These are phyloP conservation scores for Folsomia candida DNA, from an alignment of 2,888 invertebrate genomes.

Conservation along the genomic window DNA sequence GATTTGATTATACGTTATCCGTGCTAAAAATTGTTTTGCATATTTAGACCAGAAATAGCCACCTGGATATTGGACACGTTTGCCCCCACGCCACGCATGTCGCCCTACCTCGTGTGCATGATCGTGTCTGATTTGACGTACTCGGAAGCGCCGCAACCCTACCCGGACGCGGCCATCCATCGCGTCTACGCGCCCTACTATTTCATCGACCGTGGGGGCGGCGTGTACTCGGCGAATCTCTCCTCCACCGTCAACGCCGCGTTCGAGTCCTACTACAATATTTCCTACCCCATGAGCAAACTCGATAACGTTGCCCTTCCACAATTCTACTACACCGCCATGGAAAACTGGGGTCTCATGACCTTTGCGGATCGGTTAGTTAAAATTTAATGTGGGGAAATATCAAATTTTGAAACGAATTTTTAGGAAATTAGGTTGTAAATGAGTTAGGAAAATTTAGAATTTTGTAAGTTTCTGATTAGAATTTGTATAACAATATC, in stretches of 20 bases:
- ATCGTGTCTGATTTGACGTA: slow-evolving; percentile 80
- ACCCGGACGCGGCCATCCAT: slow-evolving; percentile 12
- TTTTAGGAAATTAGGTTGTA: no score
- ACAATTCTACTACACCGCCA: slow-evolving; percentile 37
- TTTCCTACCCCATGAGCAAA: slow-evolving; percentile 64
- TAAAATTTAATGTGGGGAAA: no score
- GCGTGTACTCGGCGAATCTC: slow-evolving; percentile 35
- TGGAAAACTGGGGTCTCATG: slow-evolving; percentile 29
- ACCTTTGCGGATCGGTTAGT: background rate
- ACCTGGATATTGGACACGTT: slow-evolving; percentile 69
- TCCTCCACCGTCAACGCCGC: slow-evolving; percentile 65
- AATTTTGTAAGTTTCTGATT: background rate
- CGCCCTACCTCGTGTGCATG: slow-evolving; percentile 87
- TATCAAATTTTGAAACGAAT: no score
- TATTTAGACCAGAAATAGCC: slow-evolving; percentile 31
- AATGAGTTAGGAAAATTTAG: no score
- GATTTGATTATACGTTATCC: no score
- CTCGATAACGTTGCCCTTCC: slow-evolving; percentile 48
- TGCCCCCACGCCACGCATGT: slow-evolving; percentile 81
- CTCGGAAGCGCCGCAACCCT: slow-evolving; percentile 21
- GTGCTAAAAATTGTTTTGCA: no score
- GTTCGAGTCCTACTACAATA: slow-evolving; percentile 70
- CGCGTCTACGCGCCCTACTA: slow-evolving; percentile 38
- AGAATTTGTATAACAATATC: no score
- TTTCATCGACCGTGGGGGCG: slow-evolving; percentile 38